Percentiles rank a stretch among this genome's conserved stretches.
phyloP scores from a whole-genome alignment of 2,888 invertebrate genomes.

The Mythimna albipuncta region DNA sequence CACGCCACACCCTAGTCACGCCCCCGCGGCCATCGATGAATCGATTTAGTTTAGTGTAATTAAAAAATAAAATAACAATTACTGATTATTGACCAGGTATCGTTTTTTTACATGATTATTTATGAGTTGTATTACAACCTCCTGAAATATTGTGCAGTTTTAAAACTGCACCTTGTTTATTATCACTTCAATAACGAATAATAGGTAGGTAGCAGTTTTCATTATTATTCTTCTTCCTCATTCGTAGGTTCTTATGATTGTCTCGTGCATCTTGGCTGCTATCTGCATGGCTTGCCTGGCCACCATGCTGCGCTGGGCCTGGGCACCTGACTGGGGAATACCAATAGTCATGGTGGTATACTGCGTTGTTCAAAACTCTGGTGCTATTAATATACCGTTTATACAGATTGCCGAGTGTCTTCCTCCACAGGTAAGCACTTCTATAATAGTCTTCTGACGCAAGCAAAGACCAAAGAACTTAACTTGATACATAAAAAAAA shows the following conservation, averaged over 20 bases:
- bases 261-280: constrained; percentile 59
- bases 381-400: constrained; percentile 72
- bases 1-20: too few species aligned
- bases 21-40: too few species aligned
- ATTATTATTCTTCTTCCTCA: constrained; percentile 4
- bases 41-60: too few species aligned
- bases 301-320: constrained; percentile 68
- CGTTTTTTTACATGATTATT: too few species aligned
- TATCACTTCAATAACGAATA: too few species aligned
- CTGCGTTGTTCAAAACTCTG: constrained; percentile 73
- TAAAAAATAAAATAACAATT: too few species aligned
- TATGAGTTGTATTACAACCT: too few species aligned
- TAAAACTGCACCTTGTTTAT: too few species aligned
- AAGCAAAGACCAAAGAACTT: not conserved
- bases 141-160: too few species aligned
- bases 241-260: constrained; percentile 71
- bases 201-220: too few species aligned
- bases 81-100: too few species aligned
- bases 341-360: constrained; percentile 72
- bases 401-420: constrained; percentile 70
- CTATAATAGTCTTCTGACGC: not conserved
- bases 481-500: not conserved
- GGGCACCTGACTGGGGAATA: constrained; percentile 74
- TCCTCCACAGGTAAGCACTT: constrained; percentile 66
- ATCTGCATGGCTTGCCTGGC: constrained; percentile 66